Base-by-base conservation (phyloP, 2,888 invertebrate species). In the Diadegma fenestrale region DNA sequence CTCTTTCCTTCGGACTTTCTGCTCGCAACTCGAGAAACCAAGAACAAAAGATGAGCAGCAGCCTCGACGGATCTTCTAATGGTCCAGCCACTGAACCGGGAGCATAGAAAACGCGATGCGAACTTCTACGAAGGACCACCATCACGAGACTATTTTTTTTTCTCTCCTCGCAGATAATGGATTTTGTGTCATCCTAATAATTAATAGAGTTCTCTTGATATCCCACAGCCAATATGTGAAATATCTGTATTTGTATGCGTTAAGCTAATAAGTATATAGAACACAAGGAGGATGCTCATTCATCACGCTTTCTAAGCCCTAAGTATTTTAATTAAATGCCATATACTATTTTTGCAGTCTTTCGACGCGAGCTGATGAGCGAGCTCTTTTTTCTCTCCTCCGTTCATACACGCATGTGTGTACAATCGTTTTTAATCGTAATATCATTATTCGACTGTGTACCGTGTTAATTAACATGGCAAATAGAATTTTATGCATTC, bases 291-390 rank as follows among this genome's bases (percentile, higher is more conserved):
- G 87, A 88, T 84, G 90, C 91, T 90, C 92, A 93, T 93, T 94
- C 91, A 94, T 93, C 93, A 94, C 93, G 93, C 92, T 93, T 93
- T 93, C 93, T 92, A 93, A 92, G 91, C 92, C 92, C 92, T 92
- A 91, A 92, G 92, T 92, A 92, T 93, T 94, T 94, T 94, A 94
- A 94, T 94, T 92, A 93, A 92, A 85, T 90, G 89, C 89, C 89
- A 89, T 37, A 37, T 37, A 37, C 88, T 89, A 90, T 91, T 64
- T 75, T 92, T 91, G 89, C 88, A 86, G 61, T 71, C 58, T 79
- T 77, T 63, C 69, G 64, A 81, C 81, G 69, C 66, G 30, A 66
- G 77, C 61, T 19, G 58, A 58, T 58, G 61, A 58, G 66, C 63
- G 37, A 45, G 79, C 30, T 80, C 78, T 83, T 45, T 48, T 75